Percentiles rank a stretch among this genome's conserved stretches.
Evolutionary conservation across 2,888 invertebrate genomes (phyloP).

Genomic region (Pseudeuparius sepicola): DNA sequence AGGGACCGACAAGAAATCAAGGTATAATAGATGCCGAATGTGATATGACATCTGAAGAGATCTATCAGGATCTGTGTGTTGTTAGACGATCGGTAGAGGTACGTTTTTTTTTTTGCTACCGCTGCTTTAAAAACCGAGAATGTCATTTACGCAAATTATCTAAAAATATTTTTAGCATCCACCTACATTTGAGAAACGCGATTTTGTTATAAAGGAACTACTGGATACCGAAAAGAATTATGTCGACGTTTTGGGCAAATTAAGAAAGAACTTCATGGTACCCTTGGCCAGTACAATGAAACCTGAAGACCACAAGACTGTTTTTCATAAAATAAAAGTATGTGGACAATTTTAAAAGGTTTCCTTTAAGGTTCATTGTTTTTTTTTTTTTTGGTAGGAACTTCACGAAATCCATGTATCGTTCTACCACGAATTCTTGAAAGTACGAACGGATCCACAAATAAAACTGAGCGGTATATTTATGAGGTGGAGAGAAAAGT

Average conservation of each 20-base stretch:
- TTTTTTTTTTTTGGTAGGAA: constrained; percentile 46
- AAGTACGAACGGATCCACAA: constrained; percentile 55
- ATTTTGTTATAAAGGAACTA: constrained; percentile 86
- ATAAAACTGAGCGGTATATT: constrained; percentile 71
- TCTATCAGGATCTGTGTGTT: constrained; percentile 89
- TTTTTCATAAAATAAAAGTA: constrained; percentile 89
- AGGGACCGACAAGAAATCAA: no score
- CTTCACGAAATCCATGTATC: constrained; percentile 78
- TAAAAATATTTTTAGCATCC: constrained; percentile 26
- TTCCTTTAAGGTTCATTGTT: constrained; percentile 5
- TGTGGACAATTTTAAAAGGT: constrained; percentile 27
- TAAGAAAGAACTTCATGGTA: constrained; percentile 68
- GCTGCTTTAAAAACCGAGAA: neutral
- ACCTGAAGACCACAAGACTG: constrained; percentile 62
- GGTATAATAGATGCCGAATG: constrained; percentile 28
- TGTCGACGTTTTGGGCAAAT: constrained; percentile 81
- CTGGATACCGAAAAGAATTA: constrained; percentile 97
- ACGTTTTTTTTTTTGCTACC: constrained; percentile 22
- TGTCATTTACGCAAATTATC: neutral
- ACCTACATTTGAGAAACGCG: constrained; percentile 65
- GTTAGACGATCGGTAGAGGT: constrained; percentile 38
- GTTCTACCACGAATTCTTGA: constrained; percentile 70
- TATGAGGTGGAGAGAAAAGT: constrained; percentile 79
- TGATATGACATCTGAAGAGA: constrained; percentile 70
- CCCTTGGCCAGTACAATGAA: constrained; percentile 60